phyloP scores from a whole-genome alignment of 2,797 vertebrate species.

The Xerus rutilus region DNA sequence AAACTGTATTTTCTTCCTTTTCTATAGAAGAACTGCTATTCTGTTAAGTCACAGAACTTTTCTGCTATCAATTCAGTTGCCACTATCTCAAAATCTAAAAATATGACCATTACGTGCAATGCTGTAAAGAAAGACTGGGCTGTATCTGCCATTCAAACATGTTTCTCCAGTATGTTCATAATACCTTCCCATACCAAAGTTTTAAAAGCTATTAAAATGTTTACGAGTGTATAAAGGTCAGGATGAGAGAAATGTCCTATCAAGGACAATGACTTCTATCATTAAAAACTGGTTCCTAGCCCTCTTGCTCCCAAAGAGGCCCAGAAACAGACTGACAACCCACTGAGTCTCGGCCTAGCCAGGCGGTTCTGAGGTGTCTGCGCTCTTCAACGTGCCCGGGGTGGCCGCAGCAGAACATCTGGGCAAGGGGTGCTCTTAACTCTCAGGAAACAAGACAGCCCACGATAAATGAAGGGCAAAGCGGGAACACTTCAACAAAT shows the following conservation, averaged over 20 bases:
- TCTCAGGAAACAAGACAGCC: neutral
- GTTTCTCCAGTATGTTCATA: neutral
- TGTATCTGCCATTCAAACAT: neutral
- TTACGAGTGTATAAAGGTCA: conserved; percentile 38
- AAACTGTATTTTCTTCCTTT: neutral
- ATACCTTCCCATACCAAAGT: neutral
- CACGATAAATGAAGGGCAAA: neutral
- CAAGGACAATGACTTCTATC: conserved; percentile 20
- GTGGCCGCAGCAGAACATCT: fast-evolving
- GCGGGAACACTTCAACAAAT: neutral
- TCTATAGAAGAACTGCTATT: neutral
- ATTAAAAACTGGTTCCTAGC: conserved; percentile 21
- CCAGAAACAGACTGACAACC: neutral
- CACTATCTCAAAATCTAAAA: neutral
- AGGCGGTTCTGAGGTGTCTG: fast-evolving
- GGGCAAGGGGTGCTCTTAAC: neutral
- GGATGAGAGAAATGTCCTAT: conserved; percentile 36
- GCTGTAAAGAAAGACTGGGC: neutral
- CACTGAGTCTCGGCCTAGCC: fast-evolving
- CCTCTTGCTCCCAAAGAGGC: neutral
- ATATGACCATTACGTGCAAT: neutral
- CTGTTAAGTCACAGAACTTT: neutral
- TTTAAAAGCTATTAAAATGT: conserved; percentile 20
- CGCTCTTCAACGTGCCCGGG: neutral
- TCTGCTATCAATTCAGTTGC: neutral